Base-by-base conservation (phyloP, 2,797 vertebrate genomes). In the Champsocephalus gunnari region DNA sequence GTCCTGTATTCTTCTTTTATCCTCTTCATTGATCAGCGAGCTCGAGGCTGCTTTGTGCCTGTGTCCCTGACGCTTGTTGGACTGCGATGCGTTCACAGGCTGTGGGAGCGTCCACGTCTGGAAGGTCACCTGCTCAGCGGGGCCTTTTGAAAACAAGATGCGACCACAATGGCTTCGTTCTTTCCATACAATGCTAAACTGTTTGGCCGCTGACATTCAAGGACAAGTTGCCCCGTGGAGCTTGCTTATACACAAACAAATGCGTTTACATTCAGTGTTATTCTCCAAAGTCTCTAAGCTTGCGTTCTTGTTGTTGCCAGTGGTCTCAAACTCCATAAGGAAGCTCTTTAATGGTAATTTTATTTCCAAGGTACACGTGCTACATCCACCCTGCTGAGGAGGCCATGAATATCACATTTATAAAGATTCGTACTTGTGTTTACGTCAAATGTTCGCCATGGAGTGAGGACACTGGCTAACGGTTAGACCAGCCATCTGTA, bases 401-500 rank as follows among this genome's bases (percentile, higher is more conserved):
- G 48, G 21, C 41, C 3, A 7, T 73, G 16, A 12, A 24, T 9
- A 14, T 54, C 16, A 2, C 28, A 28, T 53, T 14, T 57, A 32
- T 10, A 53, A 9, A 17, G 55, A 48, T 48, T 68, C 45, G 11
- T 50, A 48, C 59, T 32, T 53, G 53, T 73, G 55, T 68, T 81
- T 70, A 56, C 53, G 58, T 73, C 32, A 44, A 56, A 16, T 55
- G 75, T 67, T 76, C 61, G 4, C 59, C 77, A 84, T 51, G 28
- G 34, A 60, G 48, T 41, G 12, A 80, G 67, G 66, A 67, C 53
- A 47, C 53, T 64, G 71, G 75, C 71, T 85, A 87, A 79, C 38
- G 66, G 45, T 63, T 19, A 57, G 48, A 80, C 49, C 77, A 58
- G 54, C 84, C 89, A 90, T 87, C 84, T 89, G 86, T 84, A 88